Conservation (phyloP, 2,888 invertebrate genomes). For the Taphrorychus bicolor region DNA sequence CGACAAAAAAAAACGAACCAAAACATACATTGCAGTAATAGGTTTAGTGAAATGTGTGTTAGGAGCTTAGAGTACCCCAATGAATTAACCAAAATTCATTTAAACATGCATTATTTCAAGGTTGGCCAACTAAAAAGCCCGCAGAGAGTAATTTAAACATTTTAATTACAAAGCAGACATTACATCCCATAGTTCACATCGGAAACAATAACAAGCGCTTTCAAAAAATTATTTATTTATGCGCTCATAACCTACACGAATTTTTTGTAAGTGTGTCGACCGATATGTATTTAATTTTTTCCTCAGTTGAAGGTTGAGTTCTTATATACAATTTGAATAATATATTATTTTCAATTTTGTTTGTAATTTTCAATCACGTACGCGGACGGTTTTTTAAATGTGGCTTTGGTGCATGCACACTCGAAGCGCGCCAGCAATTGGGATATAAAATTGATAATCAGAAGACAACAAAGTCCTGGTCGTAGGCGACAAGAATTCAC, state of each 20-base stretch:
- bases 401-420: too few species aligned
- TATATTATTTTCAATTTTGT: too few species aligned
- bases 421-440: background rate
- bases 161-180: conserved; percentile 21
- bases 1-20: too few species aligned
- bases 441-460: background rate
- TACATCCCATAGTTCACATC: conserved; percentile 20
- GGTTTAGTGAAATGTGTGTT: too few species aligned
- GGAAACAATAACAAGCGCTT: conserved; percentile 19
- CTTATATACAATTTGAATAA: too few species aligned
- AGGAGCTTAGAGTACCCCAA: too few species aligned
- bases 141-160: background rate
- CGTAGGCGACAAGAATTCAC: conserved; percentile 1
- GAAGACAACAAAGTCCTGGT: background rate
- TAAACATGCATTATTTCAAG: too few species aligned
- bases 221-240: conserved; percentile 16
- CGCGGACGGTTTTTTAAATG: background rate
- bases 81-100: too few species aligned
- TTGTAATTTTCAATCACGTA: background rate
- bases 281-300: conserved; percentile 22
- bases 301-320: conserved; percentile 1
- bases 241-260: conserved; percentile 25
- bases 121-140: background rate
- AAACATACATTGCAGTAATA: too few species aligned
- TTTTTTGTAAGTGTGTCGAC: conserved; percentile 22